A percentile compares a stretch with the other conserved stretches of the same genome.
Evolutionary conservation across 2,888 invertebrate species (phyloP).

Genomic region (Ochropacha duplaris): DNA sequence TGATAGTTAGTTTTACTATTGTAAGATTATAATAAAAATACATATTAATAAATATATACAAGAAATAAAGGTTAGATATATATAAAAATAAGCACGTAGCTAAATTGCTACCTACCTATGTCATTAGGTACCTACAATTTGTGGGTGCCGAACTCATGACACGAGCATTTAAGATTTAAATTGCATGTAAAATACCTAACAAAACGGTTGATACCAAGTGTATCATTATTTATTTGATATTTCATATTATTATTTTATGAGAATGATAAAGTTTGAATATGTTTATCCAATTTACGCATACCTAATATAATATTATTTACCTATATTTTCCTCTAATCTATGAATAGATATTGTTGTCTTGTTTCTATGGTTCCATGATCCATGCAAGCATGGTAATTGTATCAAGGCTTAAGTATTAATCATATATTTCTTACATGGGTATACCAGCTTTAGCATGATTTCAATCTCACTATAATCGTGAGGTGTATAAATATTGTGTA

Average conservation of each 20-base stretch:
- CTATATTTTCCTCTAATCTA: neutral
- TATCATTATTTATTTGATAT: neutral
- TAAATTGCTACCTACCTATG: too few species aligned
- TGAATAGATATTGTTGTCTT: neutral
- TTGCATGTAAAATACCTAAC: neutral
- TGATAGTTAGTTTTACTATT: too few species aligned
- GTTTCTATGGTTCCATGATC: neutral
- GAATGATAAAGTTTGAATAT: neutral
- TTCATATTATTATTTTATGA: neutral
- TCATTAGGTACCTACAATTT: too few species aligned
- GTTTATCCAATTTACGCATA: neutral
- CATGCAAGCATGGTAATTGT: neutral
- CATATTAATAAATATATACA: too few species aligned
- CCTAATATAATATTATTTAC: neutral
- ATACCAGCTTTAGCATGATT: neutral
- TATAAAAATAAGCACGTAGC: too few species aligned
- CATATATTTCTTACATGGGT: constrained; percentile 2
- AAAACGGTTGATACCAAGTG: neutral
- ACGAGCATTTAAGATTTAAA: neutral
- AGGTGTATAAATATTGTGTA: neutral
- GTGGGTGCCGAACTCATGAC: too few species aligned
- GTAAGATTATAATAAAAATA: too few species aligned
- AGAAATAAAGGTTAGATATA: too few species aligned
- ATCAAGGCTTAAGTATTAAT: neutral
- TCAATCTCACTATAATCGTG: constrained; percentile 23